Conservation (phyloP, 2,113 vertebrate species). For the Glaucomys volans region DNA sequence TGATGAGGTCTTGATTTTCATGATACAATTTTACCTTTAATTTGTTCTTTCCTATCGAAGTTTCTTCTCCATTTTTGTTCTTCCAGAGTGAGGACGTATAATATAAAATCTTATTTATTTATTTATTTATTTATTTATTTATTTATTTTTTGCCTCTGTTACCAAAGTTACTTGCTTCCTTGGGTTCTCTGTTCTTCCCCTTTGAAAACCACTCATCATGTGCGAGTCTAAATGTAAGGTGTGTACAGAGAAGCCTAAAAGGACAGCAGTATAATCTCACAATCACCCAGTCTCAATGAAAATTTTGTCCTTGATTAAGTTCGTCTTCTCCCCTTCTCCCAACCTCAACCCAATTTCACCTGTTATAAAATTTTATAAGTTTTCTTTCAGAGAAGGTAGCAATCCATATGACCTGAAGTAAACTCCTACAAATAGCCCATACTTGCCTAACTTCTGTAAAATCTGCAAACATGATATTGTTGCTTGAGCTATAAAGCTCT, state of each 20-base stretch:
- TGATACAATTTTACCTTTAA: background rate
- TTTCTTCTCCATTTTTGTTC: background rate
- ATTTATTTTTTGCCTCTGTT: background rate
- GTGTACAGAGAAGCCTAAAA: background rate
- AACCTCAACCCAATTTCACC: background rate
- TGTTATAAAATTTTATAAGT: background rate
- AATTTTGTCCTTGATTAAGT: background rate
- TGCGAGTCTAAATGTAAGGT: background rate
- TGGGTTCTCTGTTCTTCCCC: background rate
- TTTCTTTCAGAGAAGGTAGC: background rate
- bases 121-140: background rate
- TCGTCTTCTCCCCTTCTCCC: background rate
- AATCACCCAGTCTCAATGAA: background rate
- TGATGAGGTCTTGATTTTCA: background rate
- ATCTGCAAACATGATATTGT: background rate
- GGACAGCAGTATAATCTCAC: background rate
- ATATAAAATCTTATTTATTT: background rate
- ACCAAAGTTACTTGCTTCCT: background rate
- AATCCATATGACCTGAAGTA: background rate
- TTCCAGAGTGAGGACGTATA: background rate
- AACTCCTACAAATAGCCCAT: background rate
- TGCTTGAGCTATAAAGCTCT: background rate
- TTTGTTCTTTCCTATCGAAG: background rate
- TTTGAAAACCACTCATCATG: background rate
- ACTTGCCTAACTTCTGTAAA: background rate